These are phyloP conservation scores for Lutraria lutraria DNA, from an alignment of 2,888 invertebrate genomes.

Conservation along the genomic window DNA sequence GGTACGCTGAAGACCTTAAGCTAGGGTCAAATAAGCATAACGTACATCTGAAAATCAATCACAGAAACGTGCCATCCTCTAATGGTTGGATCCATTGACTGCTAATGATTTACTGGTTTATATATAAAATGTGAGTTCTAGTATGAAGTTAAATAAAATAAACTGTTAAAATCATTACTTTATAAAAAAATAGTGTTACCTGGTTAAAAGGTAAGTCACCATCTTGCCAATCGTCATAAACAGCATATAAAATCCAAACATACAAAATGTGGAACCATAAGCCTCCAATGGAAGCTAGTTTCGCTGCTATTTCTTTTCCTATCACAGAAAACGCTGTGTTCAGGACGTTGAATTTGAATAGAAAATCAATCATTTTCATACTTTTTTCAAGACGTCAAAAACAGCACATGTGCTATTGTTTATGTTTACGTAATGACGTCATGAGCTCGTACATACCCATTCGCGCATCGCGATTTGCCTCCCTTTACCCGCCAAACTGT, in stretches of 20 bases:
- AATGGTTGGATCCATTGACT: too few relatives aligned
- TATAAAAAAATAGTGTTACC: too few relatives aligned
- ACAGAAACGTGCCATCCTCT: too few relatives aligned
- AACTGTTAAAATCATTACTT: too few relatives aligned
- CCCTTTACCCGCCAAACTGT: slow-evolving; percentile 68
- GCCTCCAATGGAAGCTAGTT: slow-evolving; percentile 53
- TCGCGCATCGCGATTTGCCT: slow-evolving; percentile 30
- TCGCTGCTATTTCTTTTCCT: slow-evolving; percentile 49
- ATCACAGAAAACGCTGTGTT: slow-evolving; percentile 62
- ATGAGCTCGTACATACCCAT: slow-evolving; percentile 18
- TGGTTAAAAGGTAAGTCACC: not conserved
- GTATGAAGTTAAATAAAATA: too few relatives aligned
- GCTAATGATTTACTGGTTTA: too few relatives aligned
- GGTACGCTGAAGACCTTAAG: too few relatives aligned
- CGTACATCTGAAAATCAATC: too few relatives aligned
- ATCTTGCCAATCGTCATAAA: slow-evolving; percentile 26
- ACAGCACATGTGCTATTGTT: not conserved
- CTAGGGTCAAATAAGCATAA: too few relatives aligned
- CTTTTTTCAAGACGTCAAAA: not conserved
- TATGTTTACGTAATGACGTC: slow-evolving; percentile 49
- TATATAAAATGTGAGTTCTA: too few relatives aligned
- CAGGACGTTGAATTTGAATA: slow-evolving; percentile 62
- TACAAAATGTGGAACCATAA: slow-evolving; percentile 48
- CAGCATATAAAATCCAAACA: slow-evolving; percentile 47
- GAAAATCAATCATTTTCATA: slow-evolving; percentile 56